Conservation (phyloP, 2,797 vertebrate species). For the Melanotaenia maccullochi region DNA sequence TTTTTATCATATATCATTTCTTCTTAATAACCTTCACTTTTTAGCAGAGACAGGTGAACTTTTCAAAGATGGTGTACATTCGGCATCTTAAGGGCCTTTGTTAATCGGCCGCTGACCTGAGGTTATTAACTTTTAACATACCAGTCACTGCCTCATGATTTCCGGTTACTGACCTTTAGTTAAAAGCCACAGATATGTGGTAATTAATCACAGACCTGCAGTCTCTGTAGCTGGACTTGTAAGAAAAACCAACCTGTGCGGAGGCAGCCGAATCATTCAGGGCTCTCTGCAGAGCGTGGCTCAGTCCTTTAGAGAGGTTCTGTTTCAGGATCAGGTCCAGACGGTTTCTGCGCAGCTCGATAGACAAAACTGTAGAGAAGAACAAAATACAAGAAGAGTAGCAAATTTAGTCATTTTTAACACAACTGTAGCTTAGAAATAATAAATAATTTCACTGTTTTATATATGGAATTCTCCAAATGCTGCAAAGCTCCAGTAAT, state of each 20-base stretch:
- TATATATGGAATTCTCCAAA: neutral
- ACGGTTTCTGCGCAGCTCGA: slow-evolving; percentile 87
- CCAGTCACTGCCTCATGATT: too few species aligned
- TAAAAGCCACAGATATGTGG: neutral
- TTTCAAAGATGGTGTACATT: neutral
- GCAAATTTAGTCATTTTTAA: neutral
- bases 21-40: too few species aligned
- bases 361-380: slow-evolving; percentile 86
- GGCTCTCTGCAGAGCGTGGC: slow-evolving; percentile 88
- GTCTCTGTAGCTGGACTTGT: neutral
- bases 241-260: slow-evolving; percentile 84
- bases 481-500: neutral
- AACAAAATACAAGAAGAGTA: neutral
- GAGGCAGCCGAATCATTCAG: slow-evolving; percentile 86
- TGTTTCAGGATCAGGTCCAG: slow-evolving; percentile 86
- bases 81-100: neutral
- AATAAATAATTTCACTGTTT: too few species aligned
- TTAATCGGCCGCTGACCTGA: neutral
- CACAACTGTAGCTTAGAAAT: too few species aligned
- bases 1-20: too few species aligned
- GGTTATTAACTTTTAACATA: neutral
- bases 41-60: neutral
- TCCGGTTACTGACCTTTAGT: neutral
- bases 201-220: neutral
- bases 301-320: slow-evolving; percentile 89